Percentiles rank a stretch among this genome's conserved stretches.
Evolutionary conservation across 2,113 vertebrate species (phyloP).

Genomic region (Lepidothrix coronata): DNA sequence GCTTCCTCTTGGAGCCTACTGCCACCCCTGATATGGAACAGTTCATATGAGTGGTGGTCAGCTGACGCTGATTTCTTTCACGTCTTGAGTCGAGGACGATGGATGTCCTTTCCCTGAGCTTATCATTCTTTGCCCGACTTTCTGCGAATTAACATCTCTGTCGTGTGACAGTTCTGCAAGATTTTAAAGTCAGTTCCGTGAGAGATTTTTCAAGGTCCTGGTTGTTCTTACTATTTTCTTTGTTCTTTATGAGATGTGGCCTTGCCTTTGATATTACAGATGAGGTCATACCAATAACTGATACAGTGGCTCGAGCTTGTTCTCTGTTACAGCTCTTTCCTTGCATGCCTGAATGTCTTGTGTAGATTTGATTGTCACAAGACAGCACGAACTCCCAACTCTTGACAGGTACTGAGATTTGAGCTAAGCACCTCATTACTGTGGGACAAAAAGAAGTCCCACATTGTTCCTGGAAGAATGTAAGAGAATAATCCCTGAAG

Average conservation of each 20-base stretch:
- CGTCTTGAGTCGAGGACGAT: not conserved
- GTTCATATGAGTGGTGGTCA: not conserved
- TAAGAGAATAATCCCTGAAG: not conserved
- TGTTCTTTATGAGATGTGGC: not conserved
- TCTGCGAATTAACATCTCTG: not conserved
- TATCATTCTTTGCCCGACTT: not conserved
- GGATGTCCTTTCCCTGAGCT: rapidly evolving
- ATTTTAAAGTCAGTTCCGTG: not conserved
- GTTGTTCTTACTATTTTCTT: not conserved
- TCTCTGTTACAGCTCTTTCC: not conserved
- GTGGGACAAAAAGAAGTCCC: not conserved
- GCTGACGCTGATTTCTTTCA: not conserved
- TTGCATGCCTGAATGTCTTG: rapidly evolving
- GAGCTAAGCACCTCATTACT: not conserved
- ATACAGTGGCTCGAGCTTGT: not conserved
- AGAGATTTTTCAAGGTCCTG: not conserved
- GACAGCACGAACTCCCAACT: not conserved
- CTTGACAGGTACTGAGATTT: not conserved
- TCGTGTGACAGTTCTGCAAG: not conserved
- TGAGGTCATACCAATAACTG: not conserved
- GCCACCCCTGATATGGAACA: not conserved
- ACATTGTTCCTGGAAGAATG: not conserved
- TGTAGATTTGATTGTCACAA: not conserved
- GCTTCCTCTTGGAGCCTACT: not conserved
- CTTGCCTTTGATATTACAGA: not conserved